A percentile compares a stretch with the other conserved stretches of the same genome.
Evolutionary conservation across 2,888 invertebrate species (phyloP).

Genomic region (Agonum fuliginosum): DNA sequence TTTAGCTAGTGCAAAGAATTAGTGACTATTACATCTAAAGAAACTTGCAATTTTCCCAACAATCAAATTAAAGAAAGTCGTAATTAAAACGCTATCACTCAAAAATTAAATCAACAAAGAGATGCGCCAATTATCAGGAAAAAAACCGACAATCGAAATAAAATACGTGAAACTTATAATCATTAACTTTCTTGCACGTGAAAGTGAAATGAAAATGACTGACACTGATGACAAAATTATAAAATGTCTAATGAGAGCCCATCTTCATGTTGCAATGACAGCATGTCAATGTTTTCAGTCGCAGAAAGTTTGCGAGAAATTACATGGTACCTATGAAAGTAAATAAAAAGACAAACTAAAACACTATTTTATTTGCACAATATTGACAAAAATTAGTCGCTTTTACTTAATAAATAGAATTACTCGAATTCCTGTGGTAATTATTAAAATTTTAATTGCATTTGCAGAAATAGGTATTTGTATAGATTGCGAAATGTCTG

Average conservation of each 20-base stretch:
- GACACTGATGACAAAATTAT: slow-evolving; percentile 36
- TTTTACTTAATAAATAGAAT: too few relatives aligned
- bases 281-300: neutral
- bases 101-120: slow-evolving; percentile 3
- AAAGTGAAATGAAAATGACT: slow-evolving; percentile 38
- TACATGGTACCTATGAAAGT: too few relatives aligned
- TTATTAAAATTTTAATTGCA: too few relatives aligned
- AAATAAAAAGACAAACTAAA: too few relatives aligned
- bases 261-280: slow-evolving; percentile 2
- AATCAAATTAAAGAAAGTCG: slow-evolving; percentile 20
- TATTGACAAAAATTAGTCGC: too few relatives aligned
- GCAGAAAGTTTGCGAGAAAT: slow-evolving; percentile 25
- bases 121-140: slow-evolving; percentile 13
- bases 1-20: neutral
- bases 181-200: slow-evolving; percentile 40
- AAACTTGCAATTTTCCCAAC: neutral
- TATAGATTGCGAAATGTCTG: too few relatives aligned
- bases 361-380: too few relatives aligned
- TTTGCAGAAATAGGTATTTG: too few relatives aligned
- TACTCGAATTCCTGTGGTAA: too few relatives aligned
- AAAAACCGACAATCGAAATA: slow-evolving; percentile 11
- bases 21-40: neutral
- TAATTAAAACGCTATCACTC: slow-evolving; percentile 15
- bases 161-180: slow-evolving; percentile 14
- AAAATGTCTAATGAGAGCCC: neutral